Base-by-base conservation (phyloP, 2,113 vertebrate genomes). In the Chaenogobius annularis region DNA sequence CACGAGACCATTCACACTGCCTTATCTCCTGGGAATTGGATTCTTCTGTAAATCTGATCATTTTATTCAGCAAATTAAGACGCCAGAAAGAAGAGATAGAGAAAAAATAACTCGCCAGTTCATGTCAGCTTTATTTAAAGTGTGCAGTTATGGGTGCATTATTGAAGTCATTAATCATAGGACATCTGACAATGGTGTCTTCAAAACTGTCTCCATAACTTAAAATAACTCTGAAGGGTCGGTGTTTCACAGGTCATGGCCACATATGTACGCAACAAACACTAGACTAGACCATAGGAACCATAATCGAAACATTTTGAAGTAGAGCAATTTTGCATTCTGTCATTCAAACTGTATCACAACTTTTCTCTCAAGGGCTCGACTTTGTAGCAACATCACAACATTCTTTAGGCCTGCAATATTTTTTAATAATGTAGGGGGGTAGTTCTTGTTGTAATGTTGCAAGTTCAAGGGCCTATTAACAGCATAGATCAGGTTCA, bases 1-100 rank as follows among this genome's bases (percentile, higher is more conserved):
- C 82, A 37, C 71, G 44, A 1, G 44, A 17, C 62, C 72, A 69
- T 70, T 87, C 72, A 74, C 46, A 15, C 69, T 74, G 74, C 76
- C 17, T 26, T 63, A 22, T 80, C 77, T 54, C 61, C 61, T 69
- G 58, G 61, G 26, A 69, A 61, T 62, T 59, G 40, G 19, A 68
- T 66, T 22, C 61, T 55, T 64, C 15, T 68, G 3, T 54, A 71
- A 22, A 50, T 61, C 40, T 47, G 23, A 61, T 1, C 23, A 26
- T 15, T 72, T 50, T 22, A 66, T 44, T 58, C 20, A 22, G 1
- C n/a, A 17, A 40, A 54, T 22, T n/a, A 15, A 43, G 2, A 1
- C 46, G 37, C 40, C 8, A 1, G 2, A 20, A 56, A 63, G 35
- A 43, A 7, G 12, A 10, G 47, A 56, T 55, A 4, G 35, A 14